Evolutionary conservation across 2,113 vertebrate genomes (phyloP), one percentile per base, ranked within the genome.

Genomic region (Megaceryle maxima): DNA sequence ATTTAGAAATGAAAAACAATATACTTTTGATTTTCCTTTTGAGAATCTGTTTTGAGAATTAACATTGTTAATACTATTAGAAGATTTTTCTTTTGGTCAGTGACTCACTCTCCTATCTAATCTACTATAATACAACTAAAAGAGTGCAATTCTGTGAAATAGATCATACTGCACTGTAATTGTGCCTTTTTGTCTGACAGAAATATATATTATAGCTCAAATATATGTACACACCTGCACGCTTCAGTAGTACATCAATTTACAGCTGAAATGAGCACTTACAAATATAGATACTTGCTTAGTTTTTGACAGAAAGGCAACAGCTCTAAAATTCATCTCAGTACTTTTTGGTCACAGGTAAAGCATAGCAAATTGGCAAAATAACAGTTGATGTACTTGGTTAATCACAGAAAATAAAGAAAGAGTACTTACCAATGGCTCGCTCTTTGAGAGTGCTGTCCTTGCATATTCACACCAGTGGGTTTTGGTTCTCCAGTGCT

Each of bases 381-480:
- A 24, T 6, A 66, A 53, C 3, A 22, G 26, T 24, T 39, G 19
- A 59, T 75, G 50, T 33, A 57, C 7, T 48, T 72, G 35, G 35
- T 19, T 81, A 84, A 87, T 26, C 22, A 29, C 8, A n/a, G 69
- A 83, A 88, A 57, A 89, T 62, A 92, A 93, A 88, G 56, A 83
- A 91, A 90, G 56, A 25, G 16, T 26, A 94, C 94, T 93, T 88
- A 96, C 94, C 95, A 53, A 0, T 10, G 48, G 13, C 39, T 92
- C 31, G 95, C 92, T 91, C 96, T 96, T 95, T 86, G 96, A 96
- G 96, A 96, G 94, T 92, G 94, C 96, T 94, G 90, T 93, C 96
- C 94, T 96, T 95, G 95, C 96, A 96, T 96, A 97, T 96, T 97
- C 96, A 95, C 96, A 97, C 73, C 90, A 92, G 80, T 51, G 90